Percentiles rank a stretch among this genome's conserved stretches.
phyloP scores from a whole-genome alignment of 1,140 invertebrate genomes.

The Potamilus streckersoni region DNA sequence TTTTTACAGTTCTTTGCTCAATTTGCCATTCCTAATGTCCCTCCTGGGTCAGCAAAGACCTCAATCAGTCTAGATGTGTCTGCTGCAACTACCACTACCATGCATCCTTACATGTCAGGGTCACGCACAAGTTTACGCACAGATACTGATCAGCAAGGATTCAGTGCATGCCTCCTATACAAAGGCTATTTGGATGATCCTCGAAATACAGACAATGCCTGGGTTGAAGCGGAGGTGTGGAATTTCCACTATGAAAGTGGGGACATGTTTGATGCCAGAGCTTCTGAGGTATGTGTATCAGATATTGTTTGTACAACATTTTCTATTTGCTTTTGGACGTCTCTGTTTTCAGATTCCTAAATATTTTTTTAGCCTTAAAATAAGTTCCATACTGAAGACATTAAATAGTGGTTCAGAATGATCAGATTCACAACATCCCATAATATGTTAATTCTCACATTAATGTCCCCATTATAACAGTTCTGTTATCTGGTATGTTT shows the following conservation, averaged over 20 bases:
- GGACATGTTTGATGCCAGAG: constrained; percentile 56
- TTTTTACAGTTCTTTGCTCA: constrained; percentile 52
- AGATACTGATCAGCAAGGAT: constrained; percentile 43
- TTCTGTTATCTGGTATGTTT: too few relatives aligned
- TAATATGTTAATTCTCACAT: too few relatives aligned
- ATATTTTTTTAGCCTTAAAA: background rate
- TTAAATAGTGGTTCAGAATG: too few relatives aligned
- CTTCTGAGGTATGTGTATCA: constrained; percentile 42
- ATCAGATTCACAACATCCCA: too few relatives aligned
- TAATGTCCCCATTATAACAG: too few relatives aligned
- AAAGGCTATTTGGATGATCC: constrained; percentile 95
- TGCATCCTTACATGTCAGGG: constrained; percentile 2
- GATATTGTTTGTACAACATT: background rate
- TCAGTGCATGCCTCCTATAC: constrained; percentile 73
- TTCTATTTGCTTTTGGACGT: background rate
- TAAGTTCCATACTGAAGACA: too few relatives aligned
- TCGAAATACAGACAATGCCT: constrained; percentile 93
- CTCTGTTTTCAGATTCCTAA: too few relatives aligned
- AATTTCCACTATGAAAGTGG: constrained; percentile 92
- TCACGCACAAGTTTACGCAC: constrained; percentile 34
- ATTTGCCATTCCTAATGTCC: constrained; percentile 36
- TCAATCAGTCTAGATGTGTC: background rate
- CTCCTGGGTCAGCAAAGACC: too few relatives aligned
- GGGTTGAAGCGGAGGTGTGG: constrained; percentile 94
- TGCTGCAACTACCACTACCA: background rate